A percentile compares a stretch with the other conserved stretches of the same genome.
Evolutionary conservation across 2,113 vertebrate species (phyloP).

Genomic region (Anthoscopus minutus): DNA sequence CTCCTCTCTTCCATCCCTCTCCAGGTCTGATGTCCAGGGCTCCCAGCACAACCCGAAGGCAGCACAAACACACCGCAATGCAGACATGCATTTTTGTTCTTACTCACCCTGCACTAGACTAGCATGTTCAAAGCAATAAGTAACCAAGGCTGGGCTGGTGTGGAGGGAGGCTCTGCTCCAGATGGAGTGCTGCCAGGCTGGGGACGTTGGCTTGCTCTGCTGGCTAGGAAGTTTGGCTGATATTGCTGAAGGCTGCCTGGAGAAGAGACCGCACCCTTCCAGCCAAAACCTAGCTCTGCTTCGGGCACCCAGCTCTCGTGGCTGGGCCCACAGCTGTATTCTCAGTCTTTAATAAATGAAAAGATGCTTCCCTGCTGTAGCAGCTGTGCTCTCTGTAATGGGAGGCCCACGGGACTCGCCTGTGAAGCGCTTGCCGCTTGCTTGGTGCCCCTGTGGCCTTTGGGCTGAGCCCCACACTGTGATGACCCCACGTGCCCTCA

Average conservation of each 20-base stretch:
- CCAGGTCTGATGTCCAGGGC: background rate
- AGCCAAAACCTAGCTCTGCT: conserved; percentile 25
- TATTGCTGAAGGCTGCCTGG: background rate
- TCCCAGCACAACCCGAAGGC: background rate
- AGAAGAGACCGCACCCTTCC: background rate
- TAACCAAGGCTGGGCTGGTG: conserved; percentile 10
- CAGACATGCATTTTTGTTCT: conserved; percentile 12
- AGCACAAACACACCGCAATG: background rate
- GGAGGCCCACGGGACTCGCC: fast-evolving
- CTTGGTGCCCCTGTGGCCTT: background rate
- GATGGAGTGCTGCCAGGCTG: background rate
- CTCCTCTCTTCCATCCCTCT: background rate
- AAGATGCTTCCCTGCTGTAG: background rate
- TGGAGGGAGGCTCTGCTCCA: background rate
- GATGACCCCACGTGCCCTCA: background rate
- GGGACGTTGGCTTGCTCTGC: background rate
- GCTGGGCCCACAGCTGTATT: background rate
- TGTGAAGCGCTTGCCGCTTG: fast-evolving
- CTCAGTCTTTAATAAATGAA: conserved; percentile 31
- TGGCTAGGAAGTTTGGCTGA: background rate
- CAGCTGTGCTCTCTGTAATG: background rate
- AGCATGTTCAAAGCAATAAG: conserved; percentile 17
- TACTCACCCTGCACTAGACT: conserved; percentile 29
- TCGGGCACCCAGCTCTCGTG: background rate
- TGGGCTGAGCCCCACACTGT: fast-evolving